Evolutionary conservation across 2,113 vertebrate species (phyloP).

Genomic region (Malaclemys terrapin): DNA sequence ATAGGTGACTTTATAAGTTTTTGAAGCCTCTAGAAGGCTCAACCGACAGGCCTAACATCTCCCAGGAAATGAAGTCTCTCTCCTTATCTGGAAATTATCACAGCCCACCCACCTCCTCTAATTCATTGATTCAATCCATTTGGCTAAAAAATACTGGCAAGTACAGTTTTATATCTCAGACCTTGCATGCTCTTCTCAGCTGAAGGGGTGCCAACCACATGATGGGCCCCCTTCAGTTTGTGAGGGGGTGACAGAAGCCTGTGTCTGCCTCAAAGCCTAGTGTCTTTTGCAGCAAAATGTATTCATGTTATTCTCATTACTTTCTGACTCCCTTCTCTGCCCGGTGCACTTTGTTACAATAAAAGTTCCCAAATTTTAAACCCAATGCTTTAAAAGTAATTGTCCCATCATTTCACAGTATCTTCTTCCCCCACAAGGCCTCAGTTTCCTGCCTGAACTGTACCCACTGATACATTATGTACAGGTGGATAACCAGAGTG

Average conservation of each 20-base stretch:
- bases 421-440: neutral
- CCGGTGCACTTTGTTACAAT: neutral
- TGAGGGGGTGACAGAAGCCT: neutral
- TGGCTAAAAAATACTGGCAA: constrained; percentile 32
- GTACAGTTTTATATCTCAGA: constrained; percentile 49
- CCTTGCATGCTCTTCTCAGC: neutral
- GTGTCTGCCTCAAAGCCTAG: neutral
- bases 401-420: neutral
- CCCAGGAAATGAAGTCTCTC: constrained; percentile 47
- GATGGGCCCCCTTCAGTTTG: neutral
- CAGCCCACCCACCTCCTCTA: constrained; percentile 54
- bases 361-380: neutral
- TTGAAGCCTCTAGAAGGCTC: constrained; percentile 30
- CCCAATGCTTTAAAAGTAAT: neutral
- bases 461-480: neutral
- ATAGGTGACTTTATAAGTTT: constrained; percentile 30
- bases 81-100: constrained; percentile 71
- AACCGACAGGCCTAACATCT: neutral
- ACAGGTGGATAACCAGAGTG: neutral
- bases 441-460: neutral
- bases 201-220: neutral
- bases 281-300: neutral
- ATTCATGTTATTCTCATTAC: neutral
- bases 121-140: constrained; percentile 37
- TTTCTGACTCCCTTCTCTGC: neutral